Base-by-base conservation (phyloP, 2,888 invertebrate species). In the Smittia sp. region DNA sequence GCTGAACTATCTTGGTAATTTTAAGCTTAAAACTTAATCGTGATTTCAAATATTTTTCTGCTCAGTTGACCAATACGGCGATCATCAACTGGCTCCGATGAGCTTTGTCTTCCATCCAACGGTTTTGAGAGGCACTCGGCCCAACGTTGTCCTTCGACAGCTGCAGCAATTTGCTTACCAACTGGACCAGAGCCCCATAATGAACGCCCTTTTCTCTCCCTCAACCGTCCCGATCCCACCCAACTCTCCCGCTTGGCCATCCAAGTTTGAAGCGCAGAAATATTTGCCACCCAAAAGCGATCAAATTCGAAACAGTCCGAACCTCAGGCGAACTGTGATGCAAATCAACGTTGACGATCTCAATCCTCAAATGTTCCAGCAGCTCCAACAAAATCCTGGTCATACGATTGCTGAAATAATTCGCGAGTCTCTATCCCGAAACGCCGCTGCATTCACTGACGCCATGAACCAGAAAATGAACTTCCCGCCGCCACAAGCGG, bases 181-280 rank as follows among this genome's bases (percentile, higher is more conserved):
- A 20, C 20, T 7, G 1, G 15, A 67, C 3, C 39, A 39, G 18
- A 67, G 38, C 39, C 67, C 67, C 15, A 20, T 67, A 1, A 38
- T 67, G 39, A 38, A 67, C 38, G 39, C 38, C 6, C 39, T 67
- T 6, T 67, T 67, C 41, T 39, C 67, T 41, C n/a, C 22, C 20
- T 11, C 15, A n/a, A 67, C 39, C 22, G 38, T 67, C 9, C 67
- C 67, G 6, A 1, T 67, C n/a, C 39, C 39, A 9, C 18, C 41
- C 13, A 24, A 11, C 9, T 11, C 13, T 11, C 39, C 18, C 15
- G 18, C 20, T 7, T 67, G 38, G 39, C 39, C 39, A 1, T 39
- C 67, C 20, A 38, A 39, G 13, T 67, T n/a, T 22, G 20, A 27
- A 39, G 67, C 38, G 1, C 38, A 67, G 11, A 39, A 15, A 20